Evolutionary conservation across 2,113 vertebrate genomes (phyloP).

Genomic region (Malurus alboscapulatus): DNA sequence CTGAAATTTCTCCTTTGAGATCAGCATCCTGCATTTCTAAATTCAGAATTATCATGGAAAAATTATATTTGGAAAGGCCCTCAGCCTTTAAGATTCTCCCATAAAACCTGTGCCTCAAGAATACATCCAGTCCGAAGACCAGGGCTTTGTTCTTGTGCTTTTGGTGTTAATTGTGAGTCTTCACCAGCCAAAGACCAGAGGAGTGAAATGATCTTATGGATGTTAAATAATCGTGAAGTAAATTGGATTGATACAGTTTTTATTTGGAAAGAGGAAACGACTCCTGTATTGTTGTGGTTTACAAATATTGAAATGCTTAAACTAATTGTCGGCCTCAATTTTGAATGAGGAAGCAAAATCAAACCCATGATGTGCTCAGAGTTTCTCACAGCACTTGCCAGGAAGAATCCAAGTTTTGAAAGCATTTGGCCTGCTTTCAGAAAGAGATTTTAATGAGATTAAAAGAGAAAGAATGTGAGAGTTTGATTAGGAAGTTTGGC

Average conservation of each 20-base stretch:
- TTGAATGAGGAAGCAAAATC: conserved; percentile 49
- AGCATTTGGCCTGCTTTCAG: conserved; percentile 53
- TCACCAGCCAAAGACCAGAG: background rate
- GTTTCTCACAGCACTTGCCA: conserved; percentile 46
- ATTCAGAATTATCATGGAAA: background rate
- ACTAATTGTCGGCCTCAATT: conserved; percentile 23
- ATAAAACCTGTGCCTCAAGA: background rate
- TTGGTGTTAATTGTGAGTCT: background rate
- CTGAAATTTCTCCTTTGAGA: background rate
- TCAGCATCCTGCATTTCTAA: background rate
- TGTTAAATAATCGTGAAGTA: conserved; percentile 4
- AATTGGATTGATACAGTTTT: conserved; percentile 13
- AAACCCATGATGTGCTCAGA: conserved; percentile 6
- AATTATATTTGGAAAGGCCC: background rate
- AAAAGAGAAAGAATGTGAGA: conserved; percentile 44
- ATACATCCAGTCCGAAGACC: background rate
- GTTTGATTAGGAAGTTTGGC: conserved; percentile 35
- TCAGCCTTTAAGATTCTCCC: background rate
- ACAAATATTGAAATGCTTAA: conserved; percentile 39
- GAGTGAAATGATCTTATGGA: background rate
- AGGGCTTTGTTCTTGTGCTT: background rate
- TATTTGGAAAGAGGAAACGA: conserved; percentile 35
- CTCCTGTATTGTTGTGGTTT: conserved; percentile 40
- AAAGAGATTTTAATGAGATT: conserved; percentile 39
- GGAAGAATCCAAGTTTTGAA: conserved; percentile 34